Base-by-base conservation (phyloP, 2,113 vertebrate genomes). In the Crypturellus undulatus region DNA sequence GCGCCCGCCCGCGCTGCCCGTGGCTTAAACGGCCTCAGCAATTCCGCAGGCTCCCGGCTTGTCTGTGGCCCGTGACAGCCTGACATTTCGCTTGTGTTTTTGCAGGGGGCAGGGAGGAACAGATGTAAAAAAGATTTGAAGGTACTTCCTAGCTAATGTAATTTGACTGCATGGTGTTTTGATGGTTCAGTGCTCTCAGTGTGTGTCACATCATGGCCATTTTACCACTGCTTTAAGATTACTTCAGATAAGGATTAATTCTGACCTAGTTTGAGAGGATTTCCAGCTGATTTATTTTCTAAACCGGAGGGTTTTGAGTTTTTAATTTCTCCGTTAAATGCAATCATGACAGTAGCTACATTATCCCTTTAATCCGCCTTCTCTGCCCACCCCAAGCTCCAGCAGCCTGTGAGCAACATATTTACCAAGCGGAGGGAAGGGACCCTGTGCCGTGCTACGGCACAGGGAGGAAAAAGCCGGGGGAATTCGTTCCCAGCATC, bases 191-290 rank as follows among this genome's bases (percentile, higher is more conserved):
- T 91, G 89, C 68, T 95, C 79, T 87, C 60, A 4, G 26, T 28
- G n/a, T 77, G 47, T 96, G 76, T 93, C 90, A 79, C 60, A 89
- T 94, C 79, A 83, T 93, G 94, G 80, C 87, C 89, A 76, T 96
- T 97, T 98, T 97, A 86, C 34, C 72, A 54, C 34, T 77, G 87
- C 67, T 97, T 96, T 95, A 91, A 96, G 95, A 95, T 95, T 96
- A 94, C 62, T 97, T 92, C 63, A 90, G 94, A 88, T 96, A 87
- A 97, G 80, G 80, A 96, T 98, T 97, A 96, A 97, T 64, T 93
- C 73, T 98, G 97, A 98, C 97, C 97, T 97, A 96, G 87, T 97
- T 97, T 96, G 89, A 78, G 82, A 87, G 93, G 92, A 86, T 97
- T 97, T 90, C 94, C 92, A 1, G 40, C 43, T 95, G 80, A 3